Evolutionary conservation across 2,797 vertebrate species (phyloP).

Genomic region (Lepus oiostolus): DNA sequence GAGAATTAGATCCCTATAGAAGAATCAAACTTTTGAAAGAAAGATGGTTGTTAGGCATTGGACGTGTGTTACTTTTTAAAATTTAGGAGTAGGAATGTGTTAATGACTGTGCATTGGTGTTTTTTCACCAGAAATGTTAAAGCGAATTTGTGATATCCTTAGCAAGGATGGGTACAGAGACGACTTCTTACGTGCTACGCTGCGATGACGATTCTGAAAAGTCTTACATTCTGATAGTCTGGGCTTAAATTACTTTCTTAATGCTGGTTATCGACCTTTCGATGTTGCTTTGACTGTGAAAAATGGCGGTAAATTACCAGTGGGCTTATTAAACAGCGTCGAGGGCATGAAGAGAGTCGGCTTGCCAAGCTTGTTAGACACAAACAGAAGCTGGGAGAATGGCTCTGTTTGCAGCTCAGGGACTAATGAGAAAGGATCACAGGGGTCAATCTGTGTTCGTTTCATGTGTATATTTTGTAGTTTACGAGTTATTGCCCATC

Average conservation of each 20-base stretch:
- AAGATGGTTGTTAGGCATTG: background rate
- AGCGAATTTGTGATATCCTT: background rate
- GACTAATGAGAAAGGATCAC: slow-evolving; percentile 31
- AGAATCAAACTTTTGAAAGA: background rate
- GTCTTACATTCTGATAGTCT: background rate
- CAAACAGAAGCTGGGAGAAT: background rate
- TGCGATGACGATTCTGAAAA: background rate
- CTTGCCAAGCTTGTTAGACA: background rate
- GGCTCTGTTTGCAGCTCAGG: background rate
- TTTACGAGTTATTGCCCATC: slow-evolving; percentile 38
- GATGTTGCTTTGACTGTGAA: slow-evolving; percentile 43
- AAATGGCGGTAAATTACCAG: slow-evolving; percentile 36
- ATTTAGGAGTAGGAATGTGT: slow-evolving; percentile 29
- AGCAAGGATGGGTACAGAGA: background rate
- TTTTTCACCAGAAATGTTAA: background rate
- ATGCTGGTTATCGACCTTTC: background rate
- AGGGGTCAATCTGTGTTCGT: slow-evolving; percentile 58
- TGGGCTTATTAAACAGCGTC: background rate
- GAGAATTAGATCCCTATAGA: background rate
- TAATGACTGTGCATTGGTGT: background rate
- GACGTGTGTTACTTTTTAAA: background rate
- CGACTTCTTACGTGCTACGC: background rate
- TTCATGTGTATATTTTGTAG: slow-evolving; percentile 45
- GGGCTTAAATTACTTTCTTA: slow-evolving; percentile 32
- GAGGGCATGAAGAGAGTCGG: background rate